Conservation (phyloP, 2,797 vertebrate genomes). For the Microcaecilia unicolor region DNA sequence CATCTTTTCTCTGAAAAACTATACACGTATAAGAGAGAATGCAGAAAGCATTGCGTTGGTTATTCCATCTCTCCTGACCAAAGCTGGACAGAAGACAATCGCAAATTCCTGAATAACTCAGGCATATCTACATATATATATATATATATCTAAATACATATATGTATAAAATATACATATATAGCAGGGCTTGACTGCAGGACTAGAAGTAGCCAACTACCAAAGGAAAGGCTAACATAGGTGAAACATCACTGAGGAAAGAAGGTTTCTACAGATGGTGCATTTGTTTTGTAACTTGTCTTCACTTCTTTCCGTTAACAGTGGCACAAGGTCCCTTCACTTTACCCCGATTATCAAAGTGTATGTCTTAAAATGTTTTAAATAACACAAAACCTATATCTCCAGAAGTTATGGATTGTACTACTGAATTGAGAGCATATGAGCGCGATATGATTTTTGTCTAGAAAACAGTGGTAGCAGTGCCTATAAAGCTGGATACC, state of each 20-base stretch:
- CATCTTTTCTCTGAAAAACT: conserved; percentile 30
- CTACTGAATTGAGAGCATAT: conserved; percentile 44
- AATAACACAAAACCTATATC: conserved; percentile 83
- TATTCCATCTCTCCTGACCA: conserved; percentile 35
- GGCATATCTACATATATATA: conserved; percentile 36
- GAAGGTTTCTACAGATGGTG: conserved; percentile 46
- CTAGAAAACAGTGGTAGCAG: conserved; percentile 30
- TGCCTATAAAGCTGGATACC: no score
- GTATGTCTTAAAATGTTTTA: conserved; percentile 76
- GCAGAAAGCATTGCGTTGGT: conserved; percentile 23
- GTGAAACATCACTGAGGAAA: conserved; percentile 29
- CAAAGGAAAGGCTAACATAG: conserved; percentile 56
- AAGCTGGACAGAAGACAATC: conserved; percentile 44
- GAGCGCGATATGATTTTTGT: conserved; percentile 39
- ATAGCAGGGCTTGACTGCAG: conserved; percentile 44
- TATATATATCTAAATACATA: no score
- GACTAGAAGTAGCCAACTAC: conserved; percentile 52
- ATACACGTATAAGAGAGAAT: no score
- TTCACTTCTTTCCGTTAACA: conserved; percentile 43
- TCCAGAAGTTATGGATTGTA: conserved; percentile 74
- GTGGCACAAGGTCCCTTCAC: conserved; percentile 42
- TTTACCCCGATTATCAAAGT: conserved; percentile 32
- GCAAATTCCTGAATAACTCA: conserved; percentile 48
- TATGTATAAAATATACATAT: no score
- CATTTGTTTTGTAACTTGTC: conserved; percentile 49